phyloP scores from a whole-genome alignment of 2,797 vertebrate species.

The Jordanella pulchra region DNA sequence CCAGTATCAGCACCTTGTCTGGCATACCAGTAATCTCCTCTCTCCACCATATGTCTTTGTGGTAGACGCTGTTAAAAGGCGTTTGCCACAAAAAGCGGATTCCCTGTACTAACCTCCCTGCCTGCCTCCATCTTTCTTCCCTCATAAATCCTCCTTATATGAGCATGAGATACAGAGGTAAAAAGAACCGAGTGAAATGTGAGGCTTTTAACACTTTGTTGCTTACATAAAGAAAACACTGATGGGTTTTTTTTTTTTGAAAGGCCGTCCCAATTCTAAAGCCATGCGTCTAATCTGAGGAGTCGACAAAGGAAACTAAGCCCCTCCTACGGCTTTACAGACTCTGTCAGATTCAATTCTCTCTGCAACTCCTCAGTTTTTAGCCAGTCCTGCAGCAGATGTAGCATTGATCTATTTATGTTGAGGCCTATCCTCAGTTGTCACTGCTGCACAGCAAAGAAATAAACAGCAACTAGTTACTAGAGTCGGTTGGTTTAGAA shows the following conservation, averaged over 20 bases:
- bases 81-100: conserved; percentile 60
- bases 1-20: conserved; percentile 63
- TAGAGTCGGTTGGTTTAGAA: not conserved
- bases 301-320: conserved; percentile 11
- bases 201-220: conserved; percentile 27
- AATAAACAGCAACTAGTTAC: not conserved
- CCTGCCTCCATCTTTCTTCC: conserved; percentile 13
- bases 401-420: conserved; percentile 28
- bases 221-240: not conserved
- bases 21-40: conserved; percentile 57
- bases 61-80: conserved; percentile 30
- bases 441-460: conserved; percentile 2
- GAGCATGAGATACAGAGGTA: conserved; percentile 10
- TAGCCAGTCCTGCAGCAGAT: conserved; percentile 8
- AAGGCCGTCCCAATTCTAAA: conserved; percentile 15
- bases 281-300: not conserved
- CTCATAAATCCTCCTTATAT: conserved; percentile 47
- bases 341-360: conserved; percentile 19
- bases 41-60: conserved; percentile 42
- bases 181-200: conserved; percentile 23
- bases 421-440: conserved; percentile 13
- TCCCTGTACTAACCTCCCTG: conserved; percentile 22
- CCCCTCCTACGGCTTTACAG: conserved; percentile 9
- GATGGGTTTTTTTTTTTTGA: conserved; percentile 10
- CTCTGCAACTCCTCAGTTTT: conserved; percentile 20